Percentiles rank a stretch among this genome's conserved stretches.
Conservation (phyloP, 2,888 invertebrate species). For the Dynastes tityus region DNA sequence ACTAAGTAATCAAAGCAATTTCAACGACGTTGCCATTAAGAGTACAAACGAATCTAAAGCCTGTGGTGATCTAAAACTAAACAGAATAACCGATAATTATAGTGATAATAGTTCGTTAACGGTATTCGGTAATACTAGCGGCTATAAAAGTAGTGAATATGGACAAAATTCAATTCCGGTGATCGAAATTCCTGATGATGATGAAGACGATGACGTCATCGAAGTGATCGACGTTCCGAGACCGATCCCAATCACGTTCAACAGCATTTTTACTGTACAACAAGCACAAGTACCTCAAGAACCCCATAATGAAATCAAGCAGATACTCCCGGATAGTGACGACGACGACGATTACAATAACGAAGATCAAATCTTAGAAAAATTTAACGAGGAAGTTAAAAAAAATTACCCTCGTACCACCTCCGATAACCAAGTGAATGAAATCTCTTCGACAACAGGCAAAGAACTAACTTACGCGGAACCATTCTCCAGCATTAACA, state of each 20-base stretch:
- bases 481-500: too few relatives aligned
- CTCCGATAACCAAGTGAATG: conserved; percentile 18
- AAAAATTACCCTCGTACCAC: not conserved
- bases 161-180: too few relatives aligned
- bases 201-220: conserved; percentile 18
- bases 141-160: not conserved
- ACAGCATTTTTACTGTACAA: not conserved
- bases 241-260: too few relatives aligned
- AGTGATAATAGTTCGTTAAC: not conserved
- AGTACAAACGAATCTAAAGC: conserved; percentile 30
- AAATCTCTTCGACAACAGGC: conserved; percentile 28
- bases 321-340: not conserved
- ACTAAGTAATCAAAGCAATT: conserved; percentile 11
- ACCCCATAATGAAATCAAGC: not conserved
- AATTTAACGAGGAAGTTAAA: conserved; percentile 7
- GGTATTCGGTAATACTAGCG: not conserved
- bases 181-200: not conserved
- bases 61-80: conserved; percentile 3
- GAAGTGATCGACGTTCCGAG: not conserved
- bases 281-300: conserved; percentile 3
- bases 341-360: conserved; percentile 5
- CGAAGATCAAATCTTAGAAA: conserved; percentile 10
- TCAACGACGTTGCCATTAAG: conserved; percentile 14
- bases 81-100: not conserved
- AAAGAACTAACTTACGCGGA: not conserved